phyloP scores from a whole-genome alignment of 1,140 invertebrate species.

The Argopecten irradians region DNA sequence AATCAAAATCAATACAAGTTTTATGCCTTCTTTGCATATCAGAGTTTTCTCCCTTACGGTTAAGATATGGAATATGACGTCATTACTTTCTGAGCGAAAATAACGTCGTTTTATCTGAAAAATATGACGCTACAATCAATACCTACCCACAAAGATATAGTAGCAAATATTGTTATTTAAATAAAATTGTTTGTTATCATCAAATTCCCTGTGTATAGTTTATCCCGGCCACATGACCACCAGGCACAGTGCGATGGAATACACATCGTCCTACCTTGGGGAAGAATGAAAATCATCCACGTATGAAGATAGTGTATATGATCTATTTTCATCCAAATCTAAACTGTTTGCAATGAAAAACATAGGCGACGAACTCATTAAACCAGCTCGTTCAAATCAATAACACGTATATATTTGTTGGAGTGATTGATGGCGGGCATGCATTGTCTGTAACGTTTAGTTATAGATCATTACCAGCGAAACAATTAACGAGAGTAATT shows the following conservation, averaged over 20 bases:
- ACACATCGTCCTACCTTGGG: not conserved
- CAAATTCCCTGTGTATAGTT: too few relatives aligned
- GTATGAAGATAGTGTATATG: not conserved
- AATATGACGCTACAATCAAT: too few relatives aligned
- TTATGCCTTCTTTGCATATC: too few relatives aligned
- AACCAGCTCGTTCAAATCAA: not conserved
- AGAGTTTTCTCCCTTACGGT: too few relatives aligned
- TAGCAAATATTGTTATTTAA: too few relatives aligned
- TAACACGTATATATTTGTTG: not conserved
- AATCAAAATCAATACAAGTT: too few relatives aligned
- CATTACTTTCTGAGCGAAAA: too few relatives aligned
- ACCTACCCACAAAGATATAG: too few relatives aligned
- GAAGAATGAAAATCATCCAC: not conserved
- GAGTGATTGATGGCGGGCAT: not conserved
- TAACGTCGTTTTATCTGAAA: too few relatives aligned
- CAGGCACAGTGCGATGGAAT: not conserved
- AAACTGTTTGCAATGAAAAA: not conserved
- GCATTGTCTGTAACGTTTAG: not conserved
- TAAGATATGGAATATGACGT: too few relatives aligned
- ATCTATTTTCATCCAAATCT: not conserved
- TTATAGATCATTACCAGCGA: not conserved
- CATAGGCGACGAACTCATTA: not conserved
- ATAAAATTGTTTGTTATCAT: too few relatives aligned
- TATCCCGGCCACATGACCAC: too few relatives aligned
- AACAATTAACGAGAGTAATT: not conserved